Evolutionary conservation across 2,797 vertebrate genomes (phyloP).

Genomic region (Liparis tanakae): DNA sequence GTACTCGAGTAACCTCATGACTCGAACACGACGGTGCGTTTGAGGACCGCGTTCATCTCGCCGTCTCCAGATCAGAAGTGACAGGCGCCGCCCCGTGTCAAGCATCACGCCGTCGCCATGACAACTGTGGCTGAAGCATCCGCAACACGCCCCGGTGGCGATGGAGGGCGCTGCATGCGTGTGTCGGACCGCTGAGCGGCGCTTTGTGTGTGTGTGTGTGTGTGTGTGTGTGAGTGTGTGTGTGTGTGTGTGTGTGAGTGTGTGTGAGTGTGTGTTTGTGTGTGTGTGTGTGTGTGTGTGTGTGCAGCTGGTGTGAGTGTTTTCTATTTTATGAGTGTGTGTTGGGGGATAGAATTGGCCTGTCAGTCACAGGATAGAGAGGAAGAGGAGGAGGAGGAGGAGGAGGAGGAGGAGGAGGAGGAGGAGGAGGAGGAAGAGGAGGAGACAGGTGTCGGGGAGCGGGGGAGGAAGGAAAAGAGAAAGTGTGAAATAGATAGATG

Average conservation of each 20-base stretch:
- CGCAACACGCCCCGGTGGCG: constrained; percentile 22
- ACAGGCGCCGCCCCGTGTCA: constrained; percentile 60
- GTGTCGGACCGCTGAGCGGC: constrained; percentile 15
- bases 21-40: constrained; percentile 1
- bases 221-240: constrained; percentile 23
- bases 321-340: constrained; percentile 48
- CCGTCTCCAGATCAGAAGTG: constrained; percentile 46
- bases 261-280: constrained; percentile 1
- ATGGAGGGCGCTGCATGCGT: constrained; percentile 35
- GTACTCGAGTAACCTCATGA: too few species aligned
- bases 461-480: constrained; percentile 31
- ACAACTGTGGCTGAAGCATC: constrained; percentile 60
- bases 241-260: background rate
- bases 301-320: constrained; percentile 35
- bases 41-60: constrained; percentile 42
- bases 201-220: constrained; percentile 21
- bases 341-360: constrained; percentile 62
- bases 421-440: constrained; percentile 58
- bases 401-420: too few species aligned
- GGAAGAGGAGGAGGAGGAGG: constrained; percentile 60
- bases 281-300: constrained; percentile 14
- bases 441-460: constrained; percentile 65
- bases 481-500: constrained; percentile 62
- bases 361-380: constrained; percentile 73
- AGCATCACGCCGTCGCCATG: constrained; percentile 65